These are phyloP conservation scores for Chionoecetes opilio DNA, from an alignment of 1,140 invertebrate genomes.

Conservation along the genomic window DNA sequence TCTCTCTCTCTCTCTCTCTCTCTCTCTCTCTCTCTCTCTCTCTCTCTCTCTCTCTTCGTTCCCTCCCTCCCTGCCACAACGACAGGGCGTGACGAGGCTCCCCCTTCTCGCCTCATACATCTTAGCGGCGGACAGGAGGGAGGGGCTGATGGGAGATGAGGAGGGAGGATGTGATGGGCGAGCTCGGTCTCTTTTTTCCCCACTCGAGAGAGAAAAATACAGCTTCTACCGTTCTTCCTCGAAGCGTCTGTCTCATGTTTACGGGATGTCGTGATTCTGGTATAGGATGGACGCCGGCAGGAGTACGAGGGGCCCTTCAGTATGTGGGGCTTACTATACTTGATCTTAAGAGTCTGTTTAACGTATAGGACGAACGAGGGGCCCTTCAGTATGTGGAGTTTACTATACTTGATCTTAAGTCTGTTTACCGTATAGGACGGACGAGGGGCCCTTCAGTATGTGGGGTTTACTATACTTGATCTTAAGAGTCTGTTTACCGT, in stretches of 20 bases:
- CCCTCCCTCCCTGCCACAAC: neutral
- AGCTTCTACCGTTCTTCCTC: neutral
- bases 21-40: neutral
- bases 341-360: too few species aligned
- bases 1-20: neutral
- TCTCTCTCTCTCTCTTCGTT: neutral
- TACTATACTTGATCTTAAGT: too few species aligned
- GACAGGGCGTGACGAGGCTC: conserved; percentile 13
- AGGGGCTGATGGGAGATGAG: neutral
- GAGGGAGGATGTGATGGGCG: neutral
- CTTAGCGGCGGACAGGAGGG: conserved; percentile 13
- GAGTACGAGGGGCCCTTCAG: neutral
- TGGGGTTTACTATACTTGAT: too few species aligned
- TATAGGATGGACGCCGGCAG: neutral
- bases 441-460: too few species aligned
- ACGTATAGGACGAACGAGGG: too few species aligned
- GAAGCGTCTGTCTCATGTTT: conserved; percentile 16
- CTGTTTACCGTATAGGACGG: too few species aligned
- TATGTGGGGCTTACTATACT: too few species aligned
- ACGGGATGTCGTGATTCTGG: neutral
- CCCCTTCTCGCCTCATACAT: conserved; percentile 16
- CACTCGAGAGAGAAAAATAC: neutral
- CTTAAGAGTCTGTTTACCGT: too few species aligned
- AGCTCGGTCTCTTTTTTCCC: neutral
- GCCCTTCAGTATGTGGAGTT: too few species aligned